Base-by-base conservation (phyloP, 30 jellyfish, hydroid and myxozoan genomes). In the Mastigias papua region DNA sequence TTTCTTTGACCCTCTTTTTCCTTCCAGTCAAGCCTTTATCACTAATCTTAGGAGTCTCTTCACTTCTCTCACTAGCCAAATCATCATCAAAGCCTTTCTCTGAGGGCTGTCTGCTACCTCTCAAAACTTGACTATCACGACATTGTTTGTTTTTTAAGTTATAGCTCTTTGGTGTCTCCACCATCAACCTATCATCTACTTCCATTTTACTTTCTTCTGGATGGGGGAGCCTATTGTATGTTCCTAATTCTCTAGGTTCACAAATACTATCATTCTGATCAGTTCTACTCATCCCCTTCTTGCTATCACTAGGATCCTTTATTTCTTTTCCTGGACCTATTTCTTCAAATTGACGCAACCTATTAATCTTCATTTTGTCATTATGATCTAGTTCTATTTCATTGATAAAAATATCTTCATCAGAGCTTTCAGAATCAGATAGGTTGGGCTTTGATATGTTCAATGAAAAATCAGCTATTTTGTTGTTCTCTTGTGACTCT, bases 341-440 rank as follows among this genome's bases (percentile, higher is more conserved):
- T 42, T 42, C 54, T 4, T 0, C 13, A 42, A 42, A 4, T 42
- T 8, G 54, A 4, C 13, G 7, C 54, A 42, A 42, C 13, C 54
- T 15, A 42, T 42, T 15, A 8, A 42, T 42, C 13, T 42, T 42
- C 7, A 42, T 4, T 4, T 4, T 15, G 13, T 8, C 13, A 8
- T 42, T 42, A 15, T 42, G 13, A 4, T 5, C 30, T 25, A 25
- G 46, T 63, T 88, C 65, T 16, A 50, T 3, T 8, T 63, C 58
- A 1, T 84, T 73, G 34, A 48, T 73, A 33, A 58, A 33, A 35
- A 37, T 27, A 20, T 88, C 96, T 29, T 88, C 96, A 37, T 88
- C 96, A 8, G 96, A 88, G 37, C 96, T 88, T 30, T 88, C 96
- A 32, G 89, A 78, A 48, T 88, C 96, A 37, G 96, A 88, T 32